phyloP scores from a whole-genome alignment of 2,113 vertebrate genomes.

The Onychostruthus taczanowskii region DNA sequence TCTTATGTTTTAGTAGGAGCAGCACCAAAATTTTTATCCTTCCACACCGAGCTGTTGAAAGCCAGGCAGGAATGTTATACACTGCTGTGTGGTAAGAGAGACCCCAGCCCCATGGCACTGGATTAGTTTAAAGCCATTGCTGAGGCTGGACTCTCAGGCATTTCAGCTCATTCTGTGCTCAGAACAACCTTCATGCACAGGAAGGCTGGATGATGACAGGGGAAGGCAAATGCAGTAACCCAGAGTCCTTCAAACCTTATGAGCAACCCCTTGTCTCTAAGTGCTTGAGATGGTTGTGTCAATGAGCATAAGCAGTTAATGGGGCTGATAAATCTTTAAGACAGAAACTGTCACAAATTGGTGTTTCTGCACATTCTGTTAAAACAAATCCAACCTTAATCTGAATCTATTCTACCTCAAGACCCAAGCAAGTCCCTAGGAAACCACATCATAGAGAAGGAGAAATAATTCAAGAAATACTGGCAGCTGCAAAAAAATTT shows the following conservation, averaged over 20 bases:
- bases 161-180: background rate
- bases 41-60: background rate
- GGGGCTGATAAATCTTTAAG: slow-evolving; percentile 54
- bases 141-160: background rate
- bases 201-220: background rate
- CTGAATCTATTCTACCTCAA: slow-evolving; percentile 31
- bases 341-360: slow-evolving; percentile 55
- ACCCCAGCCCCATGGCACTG: background rate
- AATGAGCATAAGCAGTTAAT: slow-evolving; percentile 38
- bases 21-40: background rate
- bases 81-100: background rate
- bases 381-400: slow-evolving; percentile 31
- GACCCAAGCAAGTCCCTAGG: background rate
- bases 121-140: background rate
- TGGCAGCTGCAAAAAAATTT: background rate
- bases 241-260: background rate
- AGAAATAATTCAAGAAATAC: background rate
- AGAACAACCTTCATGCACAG: background rate
- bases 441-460: background rate
- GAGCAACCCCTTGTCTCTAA: background rate
- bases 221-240: background rate
- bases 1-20: background rate
- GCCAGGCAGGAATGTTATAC: background rate
- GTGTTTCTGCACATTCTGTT: slow-evolving; percentile 35
- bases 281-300: slow-evolving; percentile 9